Percentiles rank a stretch among this genome's conserved stretches.
Conservation (phyloP, 2,113 vertebrate species). For the Columba livia region DNA sequence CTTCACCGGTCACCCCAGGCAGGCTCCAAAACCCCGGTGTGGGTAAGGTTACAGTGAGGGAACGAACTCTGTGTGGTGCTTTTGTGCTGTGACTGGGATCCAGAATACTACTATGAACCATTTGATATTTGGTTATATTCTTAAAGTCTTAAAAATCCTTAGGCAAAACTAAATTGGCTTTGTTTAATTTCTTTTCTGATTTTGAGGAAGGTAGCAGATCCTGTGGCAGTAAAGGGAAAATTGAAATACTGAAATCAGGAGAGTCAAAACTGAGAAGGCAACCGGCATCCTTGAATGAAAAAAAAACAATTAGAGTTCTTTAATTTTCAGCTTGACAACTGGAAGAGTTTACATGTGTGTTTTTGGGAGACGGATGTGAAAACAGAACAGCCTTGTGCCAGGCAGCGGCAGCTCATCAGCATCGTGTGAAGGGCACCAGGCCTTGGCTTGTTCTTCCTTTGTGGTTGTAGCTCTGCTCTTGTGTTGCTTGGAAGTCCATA, state of each 20-base stretch:
- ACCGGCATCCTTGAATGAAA: neutral
- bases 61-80: rapidly evolving
- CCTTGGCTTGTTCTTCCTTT: neutral
- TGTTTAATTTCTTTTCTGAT: neutral
- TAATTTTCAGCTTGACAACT: neutral
- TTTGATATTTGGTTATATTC: neutral
- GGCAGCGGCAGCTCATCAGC: neutral
- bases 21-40: neutral
- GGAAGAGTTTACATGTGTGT: neutral
- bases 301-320: neutral
- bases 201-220: neutral
- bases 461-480: neutral
- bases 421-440: neutral
- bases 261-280: neutral
- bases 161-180: neutral
- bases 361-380: neutral
- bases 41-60: neutral
- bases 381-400: neutral
- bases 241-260: neutral
- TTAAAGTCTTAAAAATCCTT: neutral
- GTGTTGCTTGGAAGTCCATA: neutral
- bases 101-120: neutral
- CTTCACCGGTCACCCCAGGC: neutral
- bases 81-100: neutral
- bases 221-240: neutral